A percentile compares a stretch with the other conserved stretches of the same genome.
phyloP scores from a whole-genome alignment of 2,888 invertebrate genomes.

The Drosophila nr. perissopoda region DNA sequence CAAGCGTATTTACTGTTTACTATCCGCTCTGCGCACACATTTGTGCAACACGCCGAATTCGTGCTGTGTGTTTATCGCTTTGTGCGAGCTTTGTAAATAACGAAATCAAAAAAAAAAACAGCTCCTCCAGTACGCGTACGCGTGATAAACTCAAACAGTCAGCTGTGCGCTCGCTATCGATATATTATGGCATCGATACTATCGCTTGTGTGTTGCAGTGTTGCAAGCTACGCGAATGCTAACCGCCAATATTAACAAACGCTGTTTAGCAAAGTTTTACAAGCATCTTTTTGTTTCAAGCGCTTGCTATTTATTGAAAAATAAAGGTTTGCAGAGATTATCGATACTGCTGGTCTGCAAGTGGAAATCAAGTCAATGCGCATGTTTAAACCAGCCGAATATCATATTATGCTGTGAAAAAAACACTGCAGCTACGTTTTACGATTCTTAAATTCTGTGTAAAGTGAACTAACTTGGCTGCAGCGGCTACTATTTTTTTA shows the following conservation, averaged over 20 bases:
- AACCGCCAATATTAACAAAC: constrained; percentile 27
- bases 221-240: constrained; percentile 6
- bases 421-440: constrained; percentile 3
- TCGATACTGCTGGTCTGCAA: constrained; percentile 10
- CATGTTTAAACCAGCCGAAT: constrained; percentile 10
- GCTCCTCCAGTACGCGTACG: constrained; percentile 22
- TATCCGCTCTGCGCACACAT: constrained; percentile 52
- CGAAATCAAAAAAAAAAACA: constrained; percentile 50
- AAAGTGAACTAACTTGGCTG: constrained; percentile 6
- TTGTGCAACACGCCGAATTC: constrained; percentile 56
- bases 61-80: constrained; percentile 22
- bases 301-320: not conserved
- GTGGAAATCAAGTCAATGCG: not conserved
- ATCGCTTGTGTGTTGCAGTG: constrained; percentile 31
- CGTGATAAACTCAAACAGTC: constrained; percentile 6
- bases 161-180: constrained; percentile 43
- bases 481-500: not conserved
- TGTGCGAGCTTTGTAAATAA: constrained; percentile 65
- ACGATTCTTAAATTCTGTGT: constrained; percentile 28
- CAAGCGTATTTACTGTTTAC: constrained; percentile 41
- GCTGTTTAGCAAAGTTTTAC: not conserved
- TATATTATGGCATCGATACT: constrained; percentile 35
- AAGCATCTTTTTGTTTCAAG: not conserved
- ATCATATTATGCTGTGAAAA: constrained; percentile 13
- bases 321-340: not conserved